Percentiles rank a stretch among this genome's conserved stretches.
phyloP scores from a whole-genome alignment of 2,113 vertebrate genomes.

The Camelus dromedarius region DNA sequence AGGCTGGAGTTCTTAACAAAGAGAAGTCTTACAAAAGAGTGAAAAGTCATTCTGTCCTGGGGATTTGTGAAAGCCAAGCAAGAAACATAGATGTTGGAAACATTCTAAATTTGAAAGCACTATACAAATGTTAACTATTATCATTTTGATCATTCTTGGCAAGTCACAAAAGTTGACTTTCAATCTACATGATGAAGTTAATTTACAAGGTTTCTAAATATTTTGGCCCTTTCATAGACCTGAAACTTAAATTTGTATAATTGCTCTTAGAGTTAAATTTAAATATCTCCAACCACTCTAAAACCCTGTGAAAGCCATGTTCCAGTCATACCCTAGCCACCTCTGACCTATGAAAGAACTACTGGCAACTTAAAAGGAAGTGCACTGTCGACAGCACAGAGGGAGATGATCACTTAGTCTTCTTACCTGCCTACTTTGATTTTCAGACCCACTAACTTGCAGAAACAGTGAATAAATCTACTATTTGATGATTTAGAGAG shows the following conservation, averaged over 20 bases:
- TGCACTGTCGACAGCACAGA: neutral
- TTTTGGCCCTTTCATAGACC: neutral
- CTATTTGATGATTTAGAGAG: neutral
- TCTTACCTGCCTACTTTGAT: neutral
- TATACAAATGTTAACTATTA: neutral
- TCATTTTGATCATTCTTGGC: slow-evolving; percentile 1
- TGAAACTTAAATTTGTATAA: neutral
- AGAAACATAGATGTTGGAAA: neutral
- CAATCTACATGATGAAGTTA: neutral
- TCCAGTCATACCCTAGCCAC: neutral
- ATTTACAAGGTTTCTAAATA: slow-evolving; percentile 12
- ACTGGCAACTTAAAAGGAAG: neutral
- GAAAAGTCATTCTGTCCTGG: neutral
- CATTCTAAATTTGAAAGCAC: neutral
- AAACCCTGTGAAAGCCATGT: neutral
- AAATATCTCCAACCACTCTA: neutral
- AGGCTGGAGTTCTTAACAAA: neutral
- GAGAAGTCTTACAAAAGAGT: neutral
- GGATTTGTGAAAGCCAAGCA: neutral
- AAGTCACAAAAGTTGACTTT: neutral
- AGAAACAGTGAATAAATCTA: neutral
- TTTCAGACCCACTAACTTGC: neutral
- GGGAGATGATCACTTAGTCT: neutral
- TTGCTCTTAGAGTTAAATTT: neutral
- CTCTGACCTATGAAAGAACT: neutral